Evolutionary conservation across 2,113 vertebrate species (phyloP).

Genomic region (Pelecanoides urinatrix): DNA sequence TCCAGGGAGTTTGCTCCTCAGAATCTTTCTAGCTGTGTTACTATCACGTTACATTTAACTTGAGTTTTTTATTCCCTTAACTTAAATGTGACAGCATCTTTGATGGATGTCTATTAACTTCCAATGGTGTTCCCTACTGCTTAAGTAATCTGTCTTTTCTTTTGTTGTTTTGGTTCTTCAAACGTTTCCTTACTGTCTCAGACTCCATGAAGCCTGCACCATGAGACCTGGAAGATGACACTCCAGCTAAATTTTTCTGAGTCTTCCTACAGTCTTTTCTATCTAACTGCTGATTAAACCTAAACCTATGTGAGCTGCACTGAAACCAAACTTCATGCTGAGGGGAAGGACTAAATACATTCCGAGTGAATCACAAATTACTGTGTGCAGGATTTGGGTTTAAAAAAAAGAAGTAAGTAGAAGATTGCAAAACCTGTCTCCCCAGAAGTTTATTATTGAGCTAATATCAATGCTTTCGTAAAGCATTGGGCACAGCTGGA

Average conservation of each 20-base stretch:
- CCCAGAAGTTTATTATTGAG: background rate
- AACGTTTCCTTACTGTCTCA: background rate
- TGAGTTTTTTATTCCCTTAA: background rate
- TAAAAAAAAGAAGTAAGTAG: background rate
- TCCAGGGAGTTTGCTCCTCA: background rate
- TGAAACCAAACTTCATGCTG: background rate
- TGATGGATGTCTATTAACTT: background rate
- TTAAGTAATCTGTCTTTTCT: background rate
- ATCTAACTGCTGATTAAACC: background rate
- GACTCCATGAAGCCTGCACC: background rate
- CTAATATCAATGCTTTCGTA: background rate
- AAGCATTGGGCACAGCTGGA: background rate
- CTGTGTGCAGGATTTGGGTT: background rate
- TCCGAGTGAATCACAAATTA: background rate
- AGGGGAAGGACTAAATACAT: background rate
- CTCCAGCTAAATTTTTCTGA: background rate
- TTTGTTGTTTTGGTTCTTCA: background rate
- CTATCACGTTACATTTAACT: background rate
- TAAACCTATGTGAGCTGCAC: background rate
- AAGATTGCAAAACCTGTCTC: background rate
- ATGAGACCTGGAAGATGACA: background rate
- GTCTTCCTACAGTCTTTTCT: background rate
- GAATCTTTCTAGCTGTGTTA: background rate
- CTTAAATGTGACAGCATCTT: background rate
- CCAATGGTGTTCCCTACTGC: background rate